Evolutionary conservation across 1,140 invertebrate species (phyloP), one percentile per base, ranked within the genome.

Genomic region (Micrasema longulum): DNA sequence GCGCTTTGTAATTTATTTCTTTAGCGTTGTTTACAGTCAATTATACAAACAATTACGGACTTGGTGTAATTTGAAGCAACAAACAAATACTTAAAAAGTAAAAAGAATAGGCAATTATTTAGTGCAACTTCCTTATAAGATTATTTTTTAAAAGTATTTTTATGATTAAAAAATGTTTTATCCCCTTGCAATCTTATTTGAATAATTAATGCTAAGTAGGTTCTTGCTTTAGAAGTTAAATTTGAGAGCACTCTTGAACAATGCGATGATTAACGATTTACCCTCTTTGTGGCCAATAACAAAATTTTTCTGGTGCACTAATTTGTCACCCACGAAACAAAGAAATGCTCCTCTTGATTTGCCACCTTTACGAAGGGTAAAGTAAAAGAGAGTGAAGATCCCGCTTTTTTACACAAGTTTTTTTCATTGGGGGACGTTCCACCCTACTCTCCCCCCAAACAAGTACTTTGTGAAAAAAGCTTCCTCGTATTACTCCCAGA

Each of bases 401-500:
- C 66, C 53, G 53, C 38, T 47, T 67, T 67, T 67, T 67, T 67
- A 47, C 53, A 53, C 47, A 67, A 67, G 65, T 50, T 67, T 67
- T 50, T 67, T 53, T 47, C 31, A 18, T 41, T 12, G 31, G 65
- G 65, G 26, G 48, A 41, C 26, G 50, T 22, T 36, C 38, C 53
- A 1, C 66, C 52, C 35, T 1, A 23, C 26, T 36, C 63, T 47
- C 63, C 43, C 20, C 63, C 47, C 14, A 14, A 48, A 18, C 63
- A n/a, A 57, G 53, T 57, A 57, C 53, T 57, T 57, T 57, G 18
- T 47, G 52, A 60, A 60, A 69, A 69, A 69, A 57, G 50, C 66
- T 69, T 55, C 66, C 66, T 43, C 45, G 38, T 57, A 69, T 69
- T 69, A 38, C 66, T 69, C 66, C 50, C 66, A 69, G 66, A 57